These are phyloP conservation scores for Gymnopithys bicolor DNA, from an alignment of 2,797 vertebrate genomes.

Conservation along the genomic window DNA sequence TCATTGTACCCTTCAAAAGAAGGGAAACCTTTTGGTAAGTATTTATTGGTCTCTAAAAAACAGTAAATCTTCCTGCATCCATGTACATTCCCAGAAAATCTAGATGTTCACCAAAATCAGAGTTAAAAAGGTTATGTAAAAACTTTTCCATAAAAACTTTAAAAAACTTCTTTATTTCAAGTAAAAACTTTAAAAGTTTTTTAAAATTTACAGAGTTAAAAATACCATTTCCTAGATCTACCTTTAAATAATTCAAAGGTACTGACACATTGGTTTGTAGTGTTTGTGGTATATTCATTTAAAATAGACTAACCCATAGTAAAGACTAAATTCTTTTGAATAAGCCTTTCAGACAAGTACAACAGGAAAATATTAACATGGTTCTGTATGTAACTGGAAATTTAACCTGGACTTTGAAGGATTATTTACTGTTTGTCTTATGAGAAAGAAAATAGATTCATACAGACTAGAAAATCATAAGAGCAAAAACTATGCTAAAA, in stretches of 20 bases:
- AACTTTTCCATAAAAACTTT: neutral
- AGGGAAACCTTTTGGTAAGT: neutral
- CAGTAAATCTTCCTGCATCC: neutral
- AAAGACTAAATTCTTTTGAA: neutral
- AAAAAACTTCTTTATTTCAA: neutral
- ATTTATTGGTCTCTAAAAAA: neutral
- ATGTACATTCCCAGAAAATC: neutral
- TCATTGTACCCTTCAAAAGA: neutral
- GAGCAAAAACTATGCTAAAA: constrained; percentile 14
- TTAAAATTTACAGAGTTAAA: neutral
- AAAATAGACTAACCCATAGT: neutral
- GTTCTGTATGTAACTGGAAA: neutral
- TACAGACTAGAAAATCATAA: neutral
- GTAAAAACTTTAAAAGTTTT: neutral
- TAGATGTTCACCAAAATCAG: neutral
- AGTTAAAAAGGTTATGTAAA: neutral
- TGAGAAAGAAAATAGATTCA: constrained; percentile 16
- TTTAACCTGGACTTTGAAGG: neutral
- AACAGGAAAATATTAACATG: neutral
- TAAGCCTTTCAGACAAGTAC: neutral
- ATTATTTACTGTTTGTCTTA: neutral
- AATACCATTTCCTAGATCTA: neutral
- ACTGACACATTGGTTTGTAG: neutral
- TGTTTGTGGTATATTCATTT: neutral
- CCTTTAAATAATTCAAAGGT: neutral